These are phyloP conservation scores for Pygmarrhopalites habei DNA, from an alignment of 1,140 invertebrate genomes.

Conservation along the genomic window DNA sequence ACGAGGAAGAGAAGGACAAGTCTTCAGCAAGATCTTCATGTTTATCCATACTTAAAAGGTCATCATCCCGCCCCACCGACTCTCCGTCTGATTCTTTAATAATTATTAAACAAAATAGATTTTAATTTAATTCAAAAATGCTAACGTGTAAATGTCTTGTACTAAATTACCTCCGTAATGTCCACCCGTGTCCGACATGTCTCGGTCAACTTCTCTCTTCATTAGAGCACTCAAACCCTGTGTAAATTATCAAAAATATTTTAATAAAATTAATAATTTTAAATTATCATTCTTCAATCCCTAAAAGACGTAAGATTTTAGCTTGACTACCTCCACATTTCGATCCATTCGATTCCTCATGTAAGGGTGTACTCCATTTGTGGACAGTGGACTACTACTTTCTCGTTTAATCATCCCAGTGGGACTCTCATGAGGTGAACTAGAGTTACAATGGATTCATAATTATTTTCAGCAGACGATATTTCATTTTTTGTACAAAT, in stretches of 20 bases:
- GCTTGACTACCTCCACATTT: neutral
- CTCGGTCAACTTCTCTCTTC: constrained; percentile 35
- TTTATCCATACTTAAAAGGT: constrained; percentile 24
- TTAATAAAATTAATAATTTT: too few relatives aligned
- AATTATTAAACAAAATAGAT: too few relatives aligned
- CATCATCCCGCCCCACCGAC: constrained; percentile 12
- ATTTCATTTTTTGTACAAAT: too few relatives aligned
- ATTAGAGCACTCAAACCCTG: constrained; percentile 27
- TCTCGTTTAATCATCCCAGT: constrained; percentile 29
- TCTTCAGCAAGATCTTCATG: constrained; percentile 38
- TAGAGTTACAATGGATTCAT: too few relatives aligned
- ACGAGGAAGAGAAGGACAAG: constrained; percentile 37
- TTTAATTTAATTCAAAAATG: too few relatives aligned
- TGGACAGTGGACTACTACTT: constrained; percentile 24
- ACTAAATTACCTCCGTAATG: constrained; percentile 32
- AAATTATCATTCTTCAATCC: too few relatives aligned
- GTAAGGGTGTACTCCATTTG: constrained; percentile 26
- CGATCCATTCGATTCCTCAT: constrained; percentile 15
- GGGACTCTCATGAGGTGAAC: constrained; percentile 35
- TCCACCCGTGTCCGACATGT: constrained; percentile 22
- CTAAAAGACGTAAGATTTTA: too few relatives aligned
- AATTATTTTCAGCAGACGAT: too few relatives aligned
- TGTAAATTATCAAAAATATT: too few relatives aligned
- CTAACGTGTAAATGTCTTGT: too few relatives aligned
- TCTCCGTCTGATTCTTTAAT: constrained; percentile 7